Evolutionary conservation across 1,140 invertebrate genomes (phyloP), one percentile per base, ranked within the genome.

Genomic region (Macrostomum lignano): DNA sequence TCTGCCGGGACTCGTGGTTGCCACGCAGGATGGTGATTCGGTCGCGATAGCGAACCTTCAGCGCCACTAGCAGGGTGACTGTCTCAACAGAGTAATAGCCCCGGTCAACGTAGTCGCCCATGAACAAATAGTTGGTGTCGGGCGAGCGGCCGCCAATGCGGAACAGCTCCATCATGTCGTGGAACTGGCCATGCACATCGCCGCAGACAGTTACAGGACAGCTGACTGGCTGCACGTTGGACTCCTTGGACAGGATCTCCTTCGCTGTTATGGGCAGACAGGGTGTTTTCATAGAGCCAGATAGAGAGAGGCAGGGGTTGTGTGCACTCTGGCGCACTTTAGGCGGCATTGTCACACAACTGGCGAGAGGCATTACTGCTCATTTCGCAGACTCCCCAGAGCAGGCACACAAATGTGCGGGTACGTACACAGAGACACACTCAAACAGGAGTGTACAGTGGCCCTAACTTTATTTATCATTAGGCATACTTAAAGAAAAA

Each of bases 31-130:
- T 94, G 40, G 88, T 98, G 65, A 98, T 94, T 71, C 91, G 77
- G 58, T 96, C 84, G 47, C 76, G 72, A 61, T 84, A 96, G 42
- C 88, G 69, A 25, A 91, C 82, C 69, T 98, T 98, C 23, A 98
- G 65, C 32, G 84, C 78, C 46, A 98, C 88, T 49, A 98, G 67
- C 49, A 96, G 66, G 44, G 84, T 88, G 44, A 98, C 86, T 34
- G 88, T 96, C 67, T 98, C 88, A 30, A 98, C 86, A 38, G 82
- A 93, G 65, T 96, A 96, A 61, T 96, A 98, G 29, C 88, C 88
- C 66, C 88, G 74, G 63, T 98, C 88, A 36, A 98, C 88, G 62
- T 96, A 98, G 61, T 98, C 88, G 36, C 88, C 88, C 86, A 96
- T 96, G 62, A 98, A 98, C 44, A 96, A 66, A 61, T 96, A 96